These are phyloP conservation scores for Hemistola chrysoprasaria DNA, from an alignment of 2,888 invertebrate species.

Conservation along the genomic window DNA sequence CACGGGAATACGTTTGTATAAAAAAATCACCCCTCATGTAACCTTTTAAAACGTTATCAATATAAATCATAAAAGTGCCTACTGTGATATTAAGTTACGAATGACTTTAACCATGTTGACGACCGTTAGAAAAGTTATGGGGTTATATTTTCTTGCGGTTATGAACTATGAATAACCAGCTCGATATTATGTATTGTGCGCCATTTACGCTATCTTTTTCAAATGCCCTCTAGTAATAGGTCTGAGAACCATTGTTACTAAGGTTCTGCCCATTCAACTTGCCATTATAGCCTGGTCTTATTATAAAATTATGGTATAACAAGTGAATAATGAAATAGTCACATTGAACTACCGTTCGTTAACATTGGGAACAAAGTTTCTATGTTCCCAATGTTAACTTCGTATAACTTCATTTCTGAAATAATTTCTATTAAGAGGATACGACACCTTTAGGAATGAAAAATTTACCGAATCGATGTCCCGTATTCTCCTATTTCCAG, in stretches of 20 bases:
- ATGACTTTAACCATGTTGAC: too few species aligned
- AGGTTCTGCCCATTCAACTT: constrained; percentile 12
- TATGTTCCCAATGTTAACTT: too few species aligned
- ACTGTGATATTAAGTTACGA: too few species aligned
- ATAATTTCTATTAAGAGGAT: neutral
- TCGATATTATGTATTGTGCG: constrained; percentile 1
- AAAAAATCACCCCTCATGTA: too few species aligned
- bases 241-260: constrained; percentile 8
- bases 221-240: constrained; percentile 7
- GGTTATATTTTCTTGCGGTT: too few species aligned
- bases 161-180: too few species aligned
- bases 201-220: neutral
- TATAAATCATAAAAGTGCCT: too few species aligned
- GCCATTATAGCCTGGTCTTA: constrained; percentile 12
- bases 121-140: too few species aligned
- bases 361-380: constrained; percentile 9
- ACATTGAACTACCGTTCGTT: constrained; percentile 14
- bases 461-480: constrained; percentile 35
- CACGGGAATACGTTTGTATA: too few species aligned
- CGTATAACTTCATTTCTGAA: neutral
- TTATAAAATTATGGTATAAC: constrained; percentile 18
- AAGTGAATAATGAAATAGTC: constrained; percentile 4
- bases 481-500: too few species aligned
- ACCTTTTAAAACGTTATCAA: too few species aligned
- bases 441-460: constrained; percentile 14